Evolutionary conservation across 2,888 invertebrate species (phyloP).

Genomic region (Morpho deidamia): DNA sequence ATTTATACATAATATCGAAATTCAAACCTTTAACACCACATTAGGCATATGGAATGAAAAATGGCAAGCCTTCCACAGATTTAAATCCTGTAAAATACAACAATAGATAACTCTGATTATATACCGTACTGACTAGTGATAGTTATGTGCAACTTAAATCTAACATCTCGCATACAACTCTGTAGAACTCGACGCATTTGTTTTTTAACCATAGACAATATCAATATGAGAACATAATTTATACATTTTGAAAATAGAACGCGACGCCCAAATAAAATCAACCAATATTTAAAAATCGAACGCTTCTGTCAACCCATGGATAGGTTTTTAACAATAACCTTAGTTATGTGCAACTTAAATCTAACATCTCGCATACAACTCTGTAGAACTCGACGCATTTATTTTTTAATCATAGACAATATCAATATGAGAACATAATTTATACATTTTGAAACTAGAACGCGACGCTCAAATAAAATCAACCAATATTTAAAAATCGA

Average conservation of each 20-base stretch:
- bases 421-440: constrained; percentile 8
- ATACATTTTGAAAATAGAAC: constrained; percentile 18
- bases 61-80: constrained; percentile 19
- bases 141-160: constrained; percentile 47
- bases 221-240: constrained; percentile 6
- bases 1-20: too few relatives aligned
- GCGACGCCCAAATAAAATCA: constrained; percentile 20
- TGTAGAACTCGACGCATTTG: constrained; percentile 8
- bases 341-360: constrained; percentile 47
- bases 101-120: constrained; percentile 21
- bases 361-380: constrained; percentile 13
- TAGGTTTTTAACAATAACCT: constrained; percentile 60
- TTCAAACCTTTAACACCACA: background rate
- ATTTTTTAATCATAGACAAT: constrained; percentile 13
- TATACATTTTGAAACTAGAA: constrained; percentile 18
- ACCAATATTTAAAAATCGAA: constrained; percentile 25
- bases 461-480: constrained; percentile 20
- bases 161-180: constrained; percentile 13
- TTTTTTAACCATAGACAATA: constrained; percentile 13
- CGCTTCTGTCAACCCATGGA: constrained; percentile 63
- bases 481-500: constrained; percentile 21
- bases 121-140: constrained; percentile 54
- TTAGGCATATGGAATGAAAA: constrained; percentile 13
- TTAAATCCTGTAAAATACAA: constrained; percentile 17
- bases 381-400: constrained; percentile 8